phyloP scores from a whole-genome alignment of 2,797 vertebrate species.

The Syngnathus rostellatus region DNA sequence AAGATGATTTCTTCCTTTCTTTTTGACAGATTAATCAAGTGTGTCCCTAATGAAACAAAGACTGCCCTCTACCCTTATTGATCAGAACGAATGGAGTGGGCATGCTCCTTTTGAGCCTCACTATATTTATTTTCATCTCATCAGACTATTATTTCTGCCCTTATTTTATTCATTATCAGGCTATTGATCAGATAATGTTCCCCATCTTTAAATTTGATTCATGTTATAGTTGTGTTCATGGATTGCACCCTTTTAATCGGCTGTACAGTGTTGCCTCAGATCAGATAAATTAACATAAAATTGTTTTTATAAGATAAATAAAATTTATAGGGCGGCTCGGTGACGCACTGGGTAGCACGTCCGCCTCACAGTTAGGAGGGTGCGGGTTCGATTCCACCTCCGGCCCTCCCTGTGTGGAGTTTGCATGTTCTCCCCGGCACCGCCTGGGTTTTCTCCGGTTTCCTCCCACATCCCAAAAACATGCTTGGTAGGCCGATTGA shows the following conservation, averaged over 20 bases:
- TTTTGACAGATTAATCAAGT: constrained; percentile 40
- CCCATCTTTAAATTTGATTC: background rate
- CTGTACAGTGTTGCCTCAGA: background rate
- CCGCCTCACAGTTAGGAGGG: too few species aligned
- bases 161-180: too few species aligned
- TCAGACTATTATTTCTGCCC: background rate
- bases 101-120: background rate
- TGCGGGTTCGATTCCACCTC: too few species aligned
- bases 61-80: background rate
- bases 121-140: background rate
- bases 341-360: too few species aligned
- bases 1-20: constrained; percentile 43
- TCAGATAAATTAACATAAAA: background rate
- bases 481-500: too few species aligned
- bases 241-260: background rate
- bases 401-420: too few species aligned
- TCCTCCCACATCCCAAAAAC: too few species aligned
- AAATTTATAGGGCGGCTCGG: too few species aligned
- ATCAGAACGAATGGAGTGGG: background rate
- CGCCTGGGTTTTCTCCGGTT: too few species aligned
- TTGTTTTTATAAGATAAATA: too few species aligned
- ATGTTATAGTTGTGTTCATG: background rate
- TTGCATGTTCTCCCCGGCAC: too few species aligned
- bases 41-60: constrained; percentile 15
- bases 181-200: too few species aligned